A percentile compares a stretch with the other conserved stretches of the same genome.
phyloP scores from a whole-genome alignment of 2,797 vertebrate genomes.

The Natrix natrix region DNA sequence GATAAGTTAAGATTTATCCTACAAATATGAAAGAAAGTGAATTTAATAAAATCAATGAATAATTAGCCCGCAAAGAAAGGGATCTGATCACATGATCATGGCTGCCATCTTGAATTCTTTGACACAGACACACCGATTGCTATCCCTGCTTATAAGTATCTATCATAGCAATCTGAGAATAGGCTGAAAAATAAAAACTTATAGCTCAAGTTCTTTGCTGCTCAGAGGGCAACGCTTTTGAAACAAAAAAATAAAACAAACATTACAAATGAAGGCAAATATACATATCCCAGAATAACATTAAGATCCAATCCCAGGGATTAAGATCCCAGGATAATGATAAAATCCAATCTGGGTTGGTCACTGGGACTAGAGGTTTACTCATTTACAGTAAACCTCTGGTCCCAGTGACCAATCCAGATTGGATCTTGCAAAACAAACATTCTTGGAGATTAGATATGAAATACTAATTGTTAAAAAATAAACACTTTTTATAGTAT shows the following conservation, averaged over 20 bases:
- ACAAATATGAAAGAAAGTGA: background rate
- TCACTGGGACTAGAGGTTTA: background rate
- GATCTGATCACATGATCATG: background rate
- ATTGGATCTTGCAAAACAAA: background rate
- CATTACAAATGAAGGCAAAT: background rate
- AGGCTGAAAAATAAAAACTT: conserved; percentile 18
- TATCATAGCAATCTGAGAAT: conserved; percentile 8
- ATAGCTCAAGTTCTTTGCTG: background rate
- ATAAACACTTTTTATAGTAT: background rate
- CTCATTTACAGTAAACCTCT: background rate
- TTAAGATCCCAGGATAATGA: no score
- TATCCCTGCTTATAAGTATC: background rate
- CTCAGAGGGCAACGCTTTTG: background rate
- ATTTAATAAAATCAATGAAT: background rate
- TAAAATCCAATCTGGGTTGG: background rate
- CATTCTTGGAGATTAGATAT: background rate
- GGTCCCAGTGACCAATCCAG: background rate
- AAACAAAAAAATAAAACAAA: background rate
- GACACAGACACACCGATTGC: background rate
- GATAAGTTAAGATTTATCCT: background rate
- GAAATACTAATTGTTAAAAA: background rate
- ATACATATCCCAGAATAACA: background rate
- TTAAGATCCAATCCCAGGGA: no score
- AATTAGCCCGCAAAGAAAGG: background rate
- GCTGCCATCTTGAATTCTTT: background rate